Percentiles rank a stretch among this genome's conserved stretches.
Conservation (phyloP, 2,113 vertebrate genomes). For the Oreocharis arfaki region DNA sequence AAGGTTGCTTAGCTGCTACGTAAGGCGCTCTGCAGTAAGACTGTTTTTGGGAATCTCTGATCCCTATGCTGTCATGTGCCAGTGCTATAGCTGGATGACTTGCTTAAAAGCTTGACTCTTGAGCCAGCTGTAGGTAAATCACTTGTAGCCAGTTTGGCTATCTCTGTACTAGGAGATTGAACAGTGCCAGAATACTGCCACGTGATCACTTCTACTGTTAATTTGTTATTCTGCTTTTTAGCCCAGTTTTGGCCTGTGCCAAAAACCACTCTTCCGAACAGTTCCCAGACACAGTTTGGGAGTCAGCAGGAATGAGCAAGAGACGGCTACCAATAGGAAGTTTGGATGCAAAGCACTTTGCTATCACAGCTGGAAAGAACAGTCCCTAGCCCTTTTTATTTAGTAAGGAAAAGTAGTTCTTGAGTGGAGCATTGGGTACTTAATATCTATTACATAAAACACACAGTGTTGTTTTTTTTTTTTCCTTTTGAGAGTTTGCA, state of each 20-base stretch:
- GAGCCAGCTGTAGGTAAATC: background rate
- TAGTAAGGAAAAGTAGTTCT: background rate
- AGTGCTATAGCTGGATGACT: background rate
- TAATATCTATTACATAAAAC: background rate
- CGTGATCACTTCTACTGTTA: background rate
- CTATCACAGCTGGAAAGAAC: background rate
- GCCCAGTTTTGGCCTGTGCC: background rate
- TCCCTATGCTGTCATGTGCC: background rate
- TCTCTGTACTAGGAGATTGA: background rate
- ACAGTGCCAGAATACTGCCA: background rate
- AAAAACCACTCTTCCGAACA: background rate
- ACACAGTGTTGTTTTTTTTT: too few relatives aligned
- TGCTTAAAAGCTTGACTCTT: background rate
- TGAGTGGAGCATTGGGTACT: background rate
- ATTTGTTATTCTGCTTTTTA: background rate
- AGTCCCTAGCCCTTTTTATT: background rate
- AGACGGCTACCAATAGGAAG: background rate
- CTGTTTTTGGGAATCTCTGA: background rate
- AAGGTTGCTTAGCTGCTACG: background rate
- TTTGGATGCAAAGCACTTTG: background rate
- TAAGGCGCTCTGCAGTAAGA: background rate
- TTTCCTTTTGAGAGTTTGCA: background rate
- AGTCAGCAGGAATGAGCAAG: background rate
- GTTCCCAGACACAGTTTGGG: background rate
- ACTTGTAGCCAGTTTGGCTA: background rate